Evolutionary conservation across 2,797 vertebrate genomes (phyloP).

Genomic region (Sternarchorhynchus goeldii): DNA sequence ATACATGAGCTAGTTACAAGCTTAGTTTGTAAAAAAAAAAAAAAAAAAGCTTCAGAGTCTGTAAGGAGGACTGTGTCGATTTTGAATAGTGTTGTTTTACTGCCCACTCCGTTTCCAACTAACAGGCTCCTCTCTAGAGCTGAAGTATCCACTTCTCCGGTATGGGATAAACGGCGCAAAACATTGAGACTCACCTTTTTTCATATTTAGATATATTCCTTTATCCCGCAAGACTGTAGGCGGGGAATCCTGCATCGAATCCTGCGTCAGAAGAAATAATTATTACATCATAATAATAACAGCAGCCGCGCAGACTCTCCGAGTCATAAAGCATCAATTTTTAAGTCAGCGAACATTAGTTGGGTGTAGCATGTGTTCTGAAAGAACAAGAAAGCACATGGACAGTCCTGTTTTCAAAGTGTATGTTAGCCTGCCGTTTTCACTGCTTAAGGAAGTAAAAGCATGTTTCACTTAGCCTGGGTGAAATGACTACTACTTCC

Average conservation of each 20-base stretch:
- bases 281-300: no score
- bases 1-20: no score
- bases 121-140: not conserved
- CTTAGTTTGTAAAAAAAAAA: no score
- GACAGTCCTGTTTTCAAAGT: not conserved
- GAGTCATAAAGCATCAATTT: no score
- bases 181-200: slow-evolving; percentile 6
- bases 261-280: slow-evolving; percentile 16
- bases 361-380: no score
- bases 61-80: not conserved
- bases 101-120: slow-evolving; percentile 25
- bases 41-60: not conserved
- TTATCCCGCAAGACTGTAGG: not conserved
- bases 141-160: not conserved
- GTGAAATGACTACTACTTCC: not conserved
- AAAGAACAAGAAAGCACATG: no score
- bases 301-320: no score
- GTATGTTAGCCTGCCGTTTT: not conserved
- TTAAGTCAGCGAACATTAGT: no score
- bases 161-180: slow-evolving; percentile 6
- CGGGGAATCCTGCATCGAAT: no score
- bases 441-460: not conserved
- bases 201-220: slow-evolving; percentile 39
- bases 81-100: not conserved
- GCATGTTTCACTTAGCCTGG: not conserved